These are phyloP conservation scores for Anoplius nigerrimus DNA, from an alignment of 2,888 invertebrate species.

Conservation along the genomic window DNA sequence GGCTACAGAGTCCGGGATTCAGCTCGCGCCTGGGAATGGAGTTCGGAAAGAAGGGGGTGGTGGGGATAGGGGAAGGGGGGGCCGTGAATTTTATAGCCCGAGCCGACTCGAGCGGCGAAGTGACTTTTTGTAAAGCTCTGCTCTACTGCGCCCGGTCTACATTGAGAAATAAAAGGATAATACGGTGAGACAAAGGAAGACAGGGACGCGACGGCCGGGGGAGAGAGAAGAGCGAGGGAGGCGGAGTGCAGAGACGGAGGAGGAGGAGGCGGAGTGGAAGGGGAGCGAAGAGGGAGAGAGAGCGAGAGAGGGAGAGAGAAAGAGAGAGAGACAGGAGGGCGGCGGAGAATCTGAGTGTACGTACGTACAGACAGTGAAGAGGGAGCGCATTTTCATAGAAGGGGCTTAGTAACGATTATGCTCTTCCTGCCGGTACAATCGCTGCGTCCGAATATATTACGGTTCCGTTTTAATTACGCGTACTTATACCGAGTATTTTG, in stretches of 20 bases:
- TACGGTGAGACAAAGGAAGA: not conserved
- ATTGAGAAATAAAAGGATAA: conserved; percentile 2
- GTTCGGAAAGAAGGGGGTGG: conserved; percentile 10
- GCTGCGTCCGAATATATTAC: no score
- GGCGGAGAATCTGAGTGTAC: not conserved
- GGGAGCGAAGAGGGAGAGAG: conserved; percentile 14
- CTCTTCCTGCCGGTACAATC: no score
- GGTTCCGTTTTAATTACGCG: no score
- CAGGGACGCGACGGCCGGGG: not conserved
- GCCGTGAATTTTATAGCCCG: no score
- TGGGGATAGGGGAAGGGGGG: not conserved
- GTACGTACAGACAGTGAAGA: not conserved
- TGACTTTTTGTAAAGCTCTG: no score
- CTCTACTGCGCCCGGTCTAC: no score
- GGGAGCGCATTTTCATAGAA: not conserved
- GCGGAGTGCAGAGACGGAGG: not conserved
- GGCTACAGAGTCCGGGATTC: no score
- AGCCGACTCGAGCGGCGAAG: no score
- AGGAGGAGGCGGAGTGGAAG: no score
- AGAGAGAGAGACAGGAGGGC: not conserved
- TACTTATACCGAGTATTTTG: no score
- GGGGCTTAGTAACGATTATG: no score
- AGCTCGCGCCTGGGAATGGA: conserved; percentile 6
- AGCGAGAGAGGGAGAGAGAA: conserved; percentile 3
- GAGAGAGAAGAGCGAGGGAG: conserved; percentile 10